These are phyloP conservation scores for Petromus typicus DNA, from an alignment of 2,113 vertebrate genomes.

Conservation along the genomic window DNA sequence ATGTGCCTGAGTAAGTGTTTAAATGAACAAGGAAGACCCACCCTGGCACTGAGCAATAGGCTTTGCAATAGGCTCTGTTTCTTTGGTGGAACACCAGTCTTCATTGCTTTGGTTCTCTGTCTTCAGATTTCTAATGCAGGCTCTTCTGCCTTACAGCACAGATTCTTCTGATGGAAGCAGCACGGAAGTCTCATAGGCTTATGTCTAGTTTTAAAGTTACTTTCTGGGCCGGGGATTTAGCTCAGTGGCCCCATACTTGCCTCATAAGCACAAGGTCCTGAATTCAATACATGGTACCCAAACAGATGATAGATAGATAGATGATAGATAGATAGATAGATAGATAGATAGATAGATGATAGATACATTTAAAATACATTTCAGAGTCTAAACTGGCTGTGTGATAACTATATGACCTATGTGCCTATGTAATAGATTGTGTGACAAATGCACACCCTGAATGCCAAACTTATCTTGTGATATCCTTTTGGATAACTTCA, in stretches of 20 bases:
- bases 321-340: no score
- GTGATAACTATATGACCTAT: background rate
- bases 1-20: background rate
- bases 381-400: background rate
- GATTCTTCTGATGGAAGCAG: background rate
- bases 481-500: background rate
- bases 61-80: no score
- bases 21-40: background rate
- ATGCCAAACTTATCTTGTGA: background rate
- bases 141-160: background rate
- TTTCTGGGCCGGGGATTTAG: background rate
- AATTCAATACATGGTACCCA: no score
- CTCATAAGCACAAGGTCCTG: no score
- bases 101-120: background rate
- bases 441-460: background rate
- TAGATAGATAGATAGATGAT: no score
- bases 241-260: no score
- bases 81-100: background rate
- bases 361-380: background rate
- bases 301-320: no score
- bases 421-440: background rate
- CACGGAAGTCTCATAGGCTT: background rate
- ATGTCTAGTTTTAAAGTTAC: background rate
- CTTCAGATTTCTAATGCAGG: background rate
- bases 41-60: background rate